Evolutionary conservation across 2,113 vertebrate genomes (phyloP).

Genomic region (Atractosteus spatula): DNA sequence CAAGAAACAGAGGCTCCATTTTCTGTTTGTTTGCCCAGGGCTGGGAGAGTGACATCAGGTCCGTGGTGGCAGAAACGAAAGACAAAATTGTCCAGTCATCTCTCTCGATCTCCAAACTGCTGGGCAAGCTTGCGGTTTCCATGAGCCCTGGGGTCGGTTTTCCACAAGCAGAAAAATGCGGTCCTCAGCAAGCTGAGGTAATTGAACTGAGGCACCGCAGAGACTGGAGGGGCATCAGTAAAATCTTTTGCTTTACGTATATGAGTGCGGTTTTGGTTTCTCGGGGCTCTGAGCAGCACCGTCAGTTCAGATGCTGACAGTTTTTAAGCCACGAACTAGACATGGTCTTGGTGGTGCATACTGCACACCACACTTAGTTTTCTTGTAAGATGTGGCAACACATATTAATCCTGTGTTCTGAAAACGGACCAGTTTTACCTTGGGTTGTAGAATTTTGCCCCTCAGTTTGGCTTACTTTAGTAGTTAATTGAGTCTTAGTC

Average conservation of each 20-base stretch:
- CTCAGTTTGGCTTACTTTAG: no score
- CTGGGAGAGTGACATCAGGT: conserved; percentile 25
- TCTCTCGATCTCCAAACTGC: neutral
- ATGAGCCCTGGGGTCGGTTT: neutral
- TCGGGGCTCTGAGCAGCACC: no score
- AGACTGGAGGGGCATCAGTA: neutral
- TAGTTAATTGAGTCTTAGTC: no score
- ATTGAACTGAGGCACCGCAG: neutral
- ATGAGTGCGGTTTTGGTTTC: neutral
- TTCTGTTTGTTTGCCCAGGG: conserved; percentile 21
- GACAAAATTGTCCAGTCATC: neutral
- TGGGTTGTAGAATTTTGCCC: no score
- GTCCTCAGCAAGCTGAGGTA: conserved; percentile 19
- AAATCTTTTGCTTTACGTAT: neutral
- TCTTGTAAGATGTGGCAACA: no score
- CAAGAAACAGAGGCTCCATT: neutral
- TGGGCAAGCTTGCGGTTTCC: neutral
- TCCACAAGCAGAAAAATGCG: neutral
- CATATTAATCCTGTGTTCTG: no score
- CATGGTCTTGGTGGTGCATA: no score
- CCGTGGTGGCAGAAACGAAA: conserved; percentile 10
- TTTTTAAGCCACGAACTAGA: no score
- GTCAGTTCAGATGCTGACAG: no score
- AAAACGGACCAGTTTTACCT: no score
- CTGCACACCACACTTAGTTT: no score